phyloP scores from a whole-genome alignment of 2,888 invertebrate species.

The Orchesella flavescens region DNA sequence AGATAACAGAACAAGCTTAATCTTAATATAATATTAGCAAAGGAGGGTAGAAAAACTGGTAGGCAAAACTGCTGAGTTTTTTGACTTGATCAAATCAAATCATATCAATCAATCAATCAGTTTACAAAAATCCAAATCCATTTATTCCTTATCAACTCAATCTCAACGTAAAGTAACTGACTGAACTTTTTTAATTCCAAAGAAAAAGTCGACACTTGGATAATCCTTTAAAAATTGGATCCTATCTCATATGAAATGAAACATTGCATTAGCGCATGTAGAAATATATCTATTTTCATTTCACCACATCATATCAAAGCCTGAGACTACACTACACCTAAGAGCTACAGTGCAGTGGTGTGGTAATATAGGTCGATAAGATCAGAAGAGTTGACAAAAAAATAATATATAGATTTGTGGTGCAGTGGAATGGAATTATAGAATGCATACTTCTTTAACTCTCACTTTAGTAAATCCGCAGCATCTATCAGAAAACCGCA shows the following conservation, averaged over 20 bases:
- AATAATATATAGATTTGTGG: not conserved
- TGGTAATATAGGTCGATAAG: slow-evolving; percentile 41
- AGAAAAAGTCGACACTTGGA: not conserved
- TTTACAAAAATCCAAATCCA: not conserved
- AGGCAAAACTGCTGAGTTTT: too few relatives aligned
- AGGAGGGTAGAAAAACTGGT: too few relatives aligned
- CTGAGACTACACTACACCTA: not conserved
- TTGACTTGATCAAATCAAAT: not conserved
- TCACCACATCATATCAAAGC: not conserved
- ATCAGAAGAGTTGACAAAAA: slow-evolving; percentile 50
- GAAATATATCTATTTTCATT: not conserved
- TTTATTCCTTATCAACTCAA: not conserved
- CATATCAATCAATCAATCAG: not conserved
- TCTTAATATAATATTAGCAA: too few relatives aligned
- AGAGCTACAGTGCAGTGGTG: not conserved
- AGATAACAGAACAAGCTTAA: too few relatives aligned
- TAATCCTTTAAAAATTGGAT: not conserved
- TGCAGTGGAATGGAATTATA: slow-evolving; percentile 44
- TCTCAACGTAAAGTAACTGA: not conserved
- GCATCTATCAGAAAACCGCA: slow-evolving; percentile 21
- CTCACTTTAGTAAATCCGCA: slow-evolving; percentile 7
- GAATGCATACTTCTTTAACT: not conserved
- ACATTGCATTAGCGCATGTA: too few relatives aligned
- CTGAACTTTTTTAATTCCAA: not conserved
- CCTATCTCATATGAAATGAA: not conserved